phyloP scores from a whole-genome alignment of 2,113 vertebrate species.

The Paramisgurnus dabryanus region DNA sequence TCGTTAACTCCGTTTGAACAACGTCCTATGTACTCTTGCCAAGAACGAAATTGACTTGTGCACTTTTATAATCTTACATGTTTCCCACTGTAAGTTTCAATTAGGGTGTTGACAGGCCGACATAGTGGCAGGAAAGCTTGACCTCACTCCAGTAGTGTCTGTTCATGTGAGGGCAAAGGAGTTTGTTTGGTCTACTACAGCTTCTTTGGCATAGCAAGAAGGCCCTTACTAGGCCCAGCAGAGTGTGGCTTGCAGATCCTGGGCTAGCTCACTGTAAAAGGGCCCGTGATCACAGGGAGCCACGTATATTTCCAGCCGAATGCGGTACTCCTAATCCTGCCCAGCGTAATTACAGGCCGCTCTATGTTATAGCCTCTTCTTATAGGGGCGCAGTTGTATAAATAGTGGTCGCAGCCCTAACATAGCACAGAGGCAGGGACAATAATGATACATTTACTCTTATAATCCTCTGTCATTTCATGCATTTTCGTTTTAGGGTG shows the following conservation, averaged over 20 bases:
- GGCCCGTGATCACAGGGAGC: slow-evolving; percentile 62
- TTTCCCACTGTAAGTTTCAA: background rate
- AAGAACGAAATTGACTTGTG: background rate
- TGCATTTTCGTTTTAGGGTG: slow-evolving; percentile 76
- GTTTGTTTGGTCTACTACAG: slow-evolving; percentile 48
- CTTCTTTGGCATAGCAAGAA: slow-evolving; percentile 16
- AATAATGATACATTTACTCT: slow-evolving; percentile 58
- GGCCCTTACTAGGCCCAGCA: background rate
- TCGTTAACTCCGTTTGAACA: background rate
- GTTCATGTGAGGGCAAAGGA: slow-evolving; percentile 50
- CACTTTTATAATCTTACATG: slow-evolving; percentile 14
- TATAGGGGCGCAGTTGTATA: slow-evolving; percentile 49
- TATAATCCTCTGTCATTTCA: slow-evolving; percentile 43
- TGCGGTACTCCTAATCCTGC: slow-evolving; percentile 63
- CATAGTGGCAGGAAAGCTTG: slow-evolving; percentile 35
- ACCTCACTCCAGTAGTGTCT: slow-evolving; percentile 45
- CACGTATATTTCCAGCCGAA: slow-evolving; percentile 62
- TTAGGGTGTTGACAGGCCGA: slow-evolving; percentile 50
- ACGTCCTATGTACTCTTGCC: background rate
- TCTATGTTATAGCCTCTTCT: slow-evolving; percentile 26
- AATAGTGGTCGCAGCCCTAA: slow-evolving; percentile 61
- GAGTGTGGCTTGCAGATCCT: slow-evolving; percentile 31
- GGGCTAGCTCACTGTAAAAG: slow-evolving; percentile 18
- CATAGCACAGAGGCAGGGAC: slow-evolving; percentile 52
- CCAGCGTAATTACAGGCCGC: slow-evolving; percentile 70